Conservation (phyloP, 2,797 vertebrate species). For the Neomorphus geoffroyi region DNA sequence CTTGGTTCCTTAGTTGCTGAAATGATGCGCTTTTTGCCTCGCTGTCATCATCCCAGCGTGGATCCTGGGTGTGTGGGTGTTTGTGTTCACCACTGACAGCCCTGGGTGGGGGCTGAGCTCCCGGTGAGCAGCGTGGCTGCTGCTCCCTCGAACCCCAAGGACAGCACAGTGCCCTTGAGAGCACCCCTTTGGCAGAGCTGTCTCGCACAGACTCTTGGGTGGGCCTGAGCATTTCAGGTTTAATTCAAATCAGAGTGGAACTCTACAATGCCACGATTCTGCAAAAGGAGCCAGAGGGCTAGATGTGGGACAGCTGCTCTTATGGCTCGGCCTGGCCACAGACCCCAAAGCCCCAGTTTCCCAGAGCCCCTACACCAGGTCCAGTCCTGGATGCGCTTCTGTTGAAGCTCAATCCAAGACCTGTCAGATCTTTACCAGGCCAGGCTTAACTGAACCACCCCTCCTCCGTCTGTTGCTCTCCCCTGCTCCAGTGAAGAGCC, state of each 20-base stretch:
- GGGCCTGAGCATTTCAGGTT: background rate
- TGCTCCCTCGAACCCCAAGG: rapidly evolving
- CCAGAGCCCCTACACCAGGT: background rate
- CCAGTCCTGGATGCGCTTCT: background rate
- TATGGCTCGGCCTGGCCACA: background rate
- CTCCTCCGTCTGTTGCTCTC: background rate
- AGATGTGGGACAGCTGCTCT: background rate
- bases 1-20: background rate
- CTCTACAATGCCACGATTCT: background rate
- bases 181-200: background rate
- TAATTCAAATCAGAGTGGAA: background rate
- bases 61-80: background rate
- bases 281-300: background rate
- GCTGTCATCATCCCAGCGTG: background rate
- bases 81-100: background rate
- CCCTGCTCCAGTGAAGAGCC: background rate
- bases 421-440: background rate
- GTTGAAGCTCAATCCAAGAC: background rate
- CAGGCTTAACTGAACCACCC: background rate
- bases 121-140: rapidly evolving
- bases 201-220: background rate
- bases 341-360: background rate
- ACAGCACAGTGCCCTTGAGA: background rate
- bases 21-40: no score
- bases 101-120: rapidly evolving